These are phyloP conservation scores for Erythrocercus mccallii DNA, from an alignment of 2,113 vertebrate genomes.

Conservation along the genomic window DNA sequence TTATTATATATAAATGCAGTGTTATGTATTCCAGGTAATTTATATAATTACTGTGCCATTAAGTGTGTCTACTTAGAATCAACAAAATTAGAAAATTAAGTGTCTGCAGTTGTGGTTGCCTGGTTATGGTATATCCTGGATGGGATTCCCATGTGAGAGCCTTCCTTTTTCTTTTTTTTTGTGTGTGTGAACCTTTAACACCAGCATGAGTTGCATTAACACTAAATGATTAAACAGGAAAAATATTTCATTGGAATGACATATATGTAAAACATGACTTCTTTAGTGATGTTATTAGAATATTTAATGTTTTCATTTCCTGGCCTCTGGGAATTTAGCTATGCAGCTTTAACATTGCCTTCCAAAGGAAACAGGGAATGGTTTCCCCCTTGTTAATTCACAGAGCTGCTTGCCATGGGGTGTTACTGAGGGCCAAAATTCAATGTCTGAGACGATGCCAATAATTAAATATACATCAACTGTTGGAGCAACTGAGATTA, in stretches of 20 bases:
- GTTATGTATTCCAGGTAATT: conserved; percentile 33
- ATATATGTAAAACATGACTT: conserved; percentile 32
- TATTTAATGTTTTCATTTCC: conserved; percentile 55
- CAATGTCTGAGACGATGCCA: not conserved
- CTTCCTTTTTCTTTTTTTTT: not conserved
- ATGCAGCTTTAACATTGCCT: not conserved
- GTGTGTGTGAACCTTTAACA: not conserved
- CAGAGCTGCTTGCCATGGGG: not conserved
- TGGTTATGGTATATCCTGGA: not conserved
- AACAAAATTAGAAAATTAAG: not conserved
- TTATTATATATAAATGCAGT: conserved; percentile 10
- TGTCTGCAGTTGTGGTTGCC: not conserved
- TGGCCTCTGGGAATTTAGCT: conserved; percentile 30
- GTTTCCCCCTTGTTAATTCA: conserved; percentile 2
- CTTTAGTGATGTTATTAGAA: conserved; percentile 35
- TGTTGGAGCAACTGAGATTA: not conserved
- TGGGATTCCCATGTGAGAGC: not conserved
- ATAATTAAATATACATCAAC: not conserved
- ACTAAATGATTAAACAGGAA: conserved; percentile 6
- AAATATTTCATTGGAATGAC: conserved; percentile 32
- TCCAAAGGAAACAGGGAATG: conserved; percentile 28
- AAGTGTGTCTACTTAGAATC: conserved; percentile 21
- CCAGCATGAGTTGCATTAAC: not conserved
- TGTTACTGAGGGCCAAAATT: conserved; percentile 13
- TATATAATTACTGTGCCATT: conserved; percentile 33